Evolutionary conservation across 1,140 invertebrate species (phyloP), one percentile per base, ranked within the genome.

Genomic region (Euwallacea similis): DNA sequence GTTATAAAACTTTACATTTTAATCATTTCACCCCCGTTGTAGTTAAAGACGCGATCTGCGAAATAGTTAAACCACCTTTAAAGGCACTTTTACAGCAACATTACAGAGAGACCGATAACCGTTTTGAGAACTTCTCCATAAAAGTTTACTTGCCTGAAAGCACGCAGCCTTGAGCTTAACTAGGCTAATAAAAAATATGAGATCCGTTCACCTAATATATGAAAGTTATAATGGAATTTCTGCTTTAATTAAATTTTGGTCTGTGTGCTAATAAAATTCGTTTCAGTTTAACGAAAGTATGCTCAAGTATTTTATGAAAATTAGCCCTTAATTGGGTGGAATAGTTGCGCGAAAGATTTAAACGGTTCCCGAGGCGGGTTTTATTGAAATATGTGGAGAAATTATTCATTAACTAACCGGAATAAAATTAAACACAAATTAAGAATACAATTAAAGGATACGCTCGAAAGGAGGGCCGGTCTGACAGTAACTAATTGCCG

Each of bases 371-470:
- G 21, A 33, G 21, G 21, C 21, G 21, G 21, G 21, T 33, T 33
- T 33, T 33, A 33, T 33, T 33, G 21, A 33, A 33, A 33, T 33
- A 33, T 33, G 21, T 33, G 21, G 21, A 33, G 21, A 33, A 33
- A 33, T 33, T 33, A 33, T 33, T 33, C 21, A 33, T 62, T 15
- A 43, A 62, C 46, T 59, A 63, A 63, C 42, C 53, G 13, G 43
- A 63, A 63, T 63, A 69, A 61, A 69, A 63, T 69, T 69, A 69
- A 69, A 62, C 33, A 54, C 60, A 70, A 69, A 69, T 69, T 62
- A 62, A 63, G 21, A 62, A 44, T 56, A 44, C 47, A 69, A 69
- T 61, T 63, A 69, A 62, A 16, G 56, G 42, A 59, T 50, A 61
- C 66, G 56, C 44, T 53, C 16, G 55, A 69, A 55, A 69, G 65